Conservation (phyloP, 2,888 invertebrate genomes). For the Eucriotettix oculatus region DNA sequence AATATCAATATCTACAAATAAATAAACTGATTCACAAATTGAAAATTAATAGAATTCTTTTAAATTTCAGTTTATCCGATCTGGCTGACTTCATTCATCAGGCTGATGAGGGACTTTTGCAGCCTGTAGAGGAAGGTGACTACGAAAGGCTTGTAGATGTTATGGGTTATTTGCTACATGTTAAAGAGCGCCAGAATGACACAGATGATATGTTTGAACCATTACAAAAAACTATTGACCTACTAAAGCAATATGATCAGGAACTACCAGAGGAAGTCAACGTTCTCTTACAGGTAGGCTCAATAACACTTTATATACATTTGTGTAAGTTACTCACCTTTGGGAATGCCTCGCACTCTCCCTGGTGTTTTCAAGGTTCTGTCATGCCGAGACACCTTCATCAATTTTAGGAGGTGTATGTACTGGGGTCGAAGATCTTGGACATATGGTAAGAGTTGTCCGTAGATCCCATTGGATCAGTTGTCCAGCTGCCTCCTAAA, state of each 20-base stretch:
- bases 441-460: too few relatives aligned
- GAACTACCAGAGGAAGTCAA: slow-evolving; percentile 94
- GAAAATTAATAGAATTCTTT: not conserved
- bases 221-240: slow-evolving; percentile 78
- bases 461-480: too few relatives aligned
- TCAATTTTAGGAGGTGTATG: too few relatives aligned
- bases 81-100: slow-evolving; percentile 73
- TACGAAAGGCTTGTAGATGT: slow-evolving; percentile 74
- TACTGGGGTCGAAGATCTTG: too few relatives aligned
- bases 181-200: slow-evolving; percentile 71
- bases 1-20: too few relatives aligned
- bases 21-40: too few relatives aligned
- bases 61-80: slow-evolving; percentile 52
- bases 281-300: slow-evolving; percentile 54
- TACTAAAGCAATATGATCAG: slow-evolving; percentile 87
- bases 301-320: too few relatives aligned
- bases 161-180: slow-evolving; percentile 87
- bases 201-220: slow-evolving; percentile 96
- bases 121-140: slow-evolving; percentile 71
- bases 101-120: slow-evolving; percentile 70
- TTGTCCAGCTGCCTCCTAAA: too few relatives aligned
- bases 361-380: too few relatives aligned
- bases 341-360: too few relatives aligned
- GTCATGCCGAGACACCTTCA: too few relatives aligned
- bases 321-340: too few relatives aligned